Conservation (phyloP, 2,113 vertebrate genomes). For the Amphilophus citrinellus region DNA sequence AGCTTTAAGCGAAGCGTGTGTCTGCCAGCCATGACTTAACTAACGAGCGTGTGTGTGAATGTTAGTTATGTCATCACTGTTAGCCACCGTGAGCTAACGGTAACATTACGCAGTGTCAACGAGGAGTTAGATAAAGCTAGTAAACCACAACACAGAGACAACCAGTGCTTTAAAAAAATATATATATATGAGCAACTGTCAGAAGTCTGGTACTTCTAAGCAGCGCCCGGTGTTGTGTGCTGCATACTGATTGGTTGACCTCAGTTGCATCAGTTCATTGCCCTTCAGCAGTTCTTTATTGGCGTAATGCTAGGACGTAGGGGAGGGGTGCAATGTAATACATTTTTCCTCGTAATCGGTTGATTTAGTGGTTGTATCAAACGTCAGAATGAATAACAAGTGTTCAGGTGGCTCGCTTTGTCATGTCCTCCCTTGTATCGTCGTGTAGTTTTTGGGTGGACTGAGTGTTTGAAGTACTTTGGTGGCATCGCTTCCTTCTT, state of each 20-base stretch:
- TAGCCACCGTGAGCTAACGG: slow-evolving; percentile 38
- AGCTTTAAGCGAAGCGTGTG: rapidly evolving
- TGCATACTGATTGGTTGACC: not conserved
- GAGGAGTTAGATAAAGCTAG: not conserved
- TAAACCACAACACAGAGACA: not conserved
- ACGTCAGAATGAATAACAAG: not conserved
- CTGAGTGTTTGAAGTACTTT: not conserved
- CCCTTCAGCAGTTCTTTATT: not conserved
- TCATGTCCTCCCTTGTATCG: not conserved
- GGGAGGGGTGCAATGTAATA: too few relatives aligned
- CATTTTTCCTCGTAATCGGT: too few relatives aligned
- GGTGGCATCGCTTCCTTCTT: not conserved
- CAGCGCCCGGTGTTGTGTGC: not conserved
- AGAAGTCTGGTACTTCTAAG: not conserved
- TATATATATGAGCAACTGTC: not conserved
- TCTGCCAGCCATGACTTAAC: rapidly evolving
- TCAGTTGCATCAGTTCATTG: slow-evolving; percentile 8
- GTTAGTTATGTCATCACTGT: not conserved
- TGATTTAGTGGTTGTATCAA: not conserved
- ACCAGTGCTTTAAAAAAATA: not conserved
- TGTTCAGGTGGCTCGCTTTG: not conserved
- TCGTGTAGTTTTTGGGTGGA: not conserved
- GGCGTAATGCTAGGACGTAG: not conserved
- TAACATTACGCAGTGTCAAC: slow-evolving; percentile 1
- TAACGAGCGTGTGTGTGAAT: not conserved